Conservation (phyloP, 2,113 vertebrate species). For the Pitta sordida region DNA sequence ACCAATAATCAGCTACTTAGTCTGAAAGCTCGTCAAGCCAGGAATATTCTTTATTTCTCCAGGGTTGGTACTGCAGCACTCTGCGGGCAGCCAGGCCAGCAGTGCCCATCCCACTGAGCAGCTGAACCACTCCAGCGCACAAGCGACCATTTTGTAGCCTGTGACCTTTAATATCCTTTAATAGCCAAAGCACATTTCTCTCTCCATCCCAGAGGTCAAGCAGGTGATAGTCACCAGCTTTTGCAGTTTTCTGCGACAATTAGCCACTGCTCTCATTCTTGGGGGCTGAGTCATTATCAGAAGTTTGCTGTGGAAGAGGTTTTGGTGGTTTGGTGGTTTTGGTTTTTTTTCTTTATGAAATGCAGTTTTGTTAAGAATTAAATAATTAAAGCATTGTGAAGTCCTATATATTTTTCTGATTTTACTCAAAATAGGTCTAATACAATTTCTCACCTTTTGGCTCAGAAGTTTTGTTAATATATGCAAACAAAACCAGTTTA, state of each 20-base stretch:
- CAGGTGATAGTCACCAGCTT: neutral
- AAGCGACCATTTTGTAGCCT: neutral
- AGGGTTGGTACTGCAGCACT: rapidly evolving
- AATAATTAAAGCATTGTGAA: neutral
- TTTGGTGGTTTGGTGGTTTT: no score
- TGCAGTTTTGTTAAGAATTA: neutral
- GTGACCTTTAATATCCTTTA: neutral
- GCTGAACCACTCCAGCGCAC: neutral
- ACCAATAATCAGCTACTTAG: neutral
- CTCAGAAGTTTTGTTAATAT: neutral
- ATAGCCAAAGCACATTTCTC: neutral
- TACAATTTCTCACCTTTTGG: neutral
- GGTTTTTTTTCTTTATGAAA: neutral
- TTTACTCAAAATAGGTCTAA: neutral
- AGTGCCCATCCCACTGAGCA: neutral
- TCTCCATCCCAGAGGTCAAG: neutral
- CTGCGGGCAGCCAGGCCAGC: neutral
- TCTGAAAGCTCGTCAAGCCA: neutral
- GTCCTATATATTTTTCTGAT: neutral
- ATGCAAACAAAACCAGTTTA: neutral
- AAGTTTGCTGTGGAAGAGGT: neutral
- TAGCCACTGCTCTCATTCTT: neutral
- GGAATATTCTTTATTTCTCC: neutral
- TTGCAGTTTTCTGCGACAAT: neutral
- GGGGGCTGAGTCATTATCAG: neutral